Conservation (phyloP, 2,797 vertebrate species). For the Gymnothorax javanicus region DNA sequence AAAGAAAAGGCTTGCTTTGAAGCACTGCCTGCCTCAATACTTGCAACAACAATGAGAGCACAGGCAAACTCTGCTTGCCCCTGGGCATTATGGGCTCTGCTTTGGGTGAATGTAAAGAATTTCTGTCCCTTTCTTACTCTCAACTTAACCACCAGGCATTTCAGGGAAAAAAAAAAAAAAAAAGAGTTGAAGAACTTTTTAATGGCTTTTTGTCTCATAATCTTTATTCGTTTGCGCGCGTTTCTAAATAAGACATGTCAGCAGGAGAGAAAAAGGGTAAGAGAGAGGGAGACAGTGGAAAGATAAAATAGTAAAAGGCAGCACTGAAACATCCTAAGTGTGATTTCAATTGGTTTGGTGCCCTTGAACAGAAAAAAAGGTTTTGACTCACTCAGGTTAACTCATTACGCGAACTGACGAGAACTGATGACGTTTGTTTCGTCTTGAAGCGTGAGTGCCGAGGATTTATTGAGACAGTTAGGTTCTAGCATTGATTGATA, state of each 20-base stretch:
- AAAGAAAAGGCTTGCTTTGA: background rate
- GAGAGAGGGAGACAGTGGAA: conserved; percentile 5
- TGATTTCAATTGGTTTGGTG: background rate
- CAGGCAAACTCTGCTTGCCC: background rate
- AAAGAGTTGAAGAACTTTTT: conserved; percentile 50
- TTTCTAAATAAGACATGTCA: conserved; percentile 30
- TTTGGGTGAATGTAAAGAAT: background rate
- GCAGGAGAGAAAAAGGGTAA: background rate
- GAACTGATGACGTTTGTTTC: conserved; percentile 7
- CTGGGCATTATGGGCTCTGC: background rate
- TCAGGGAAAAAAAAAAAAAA: conserved; percentile 53
- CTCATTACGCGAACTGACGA: background rate
- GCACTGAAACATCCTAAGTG: background rate
- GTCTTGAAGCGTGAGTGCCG: background rate
- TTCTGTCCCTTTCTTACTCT: background rate
- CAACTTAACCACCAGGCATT: conserved; percentile 52
- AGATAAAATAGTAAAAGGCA: background rate
- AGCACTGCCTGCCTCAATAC: background rate
- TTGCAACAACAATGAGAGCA: conserved; percentile 11
- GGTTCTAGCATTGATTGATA: conserved; percentile 14
- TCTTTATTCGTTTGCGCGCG: conserved; percentile 2
- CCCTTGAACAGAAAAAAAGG: background rate
- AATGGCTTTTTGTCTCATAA: conserved; percentile 38
- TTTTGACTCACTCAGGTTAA: background rate
- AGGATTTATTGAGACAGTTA: background rate